Conservation (phyloP, 2,888 invertebrate species). For the Ryuthela nishihirai region DNA sequence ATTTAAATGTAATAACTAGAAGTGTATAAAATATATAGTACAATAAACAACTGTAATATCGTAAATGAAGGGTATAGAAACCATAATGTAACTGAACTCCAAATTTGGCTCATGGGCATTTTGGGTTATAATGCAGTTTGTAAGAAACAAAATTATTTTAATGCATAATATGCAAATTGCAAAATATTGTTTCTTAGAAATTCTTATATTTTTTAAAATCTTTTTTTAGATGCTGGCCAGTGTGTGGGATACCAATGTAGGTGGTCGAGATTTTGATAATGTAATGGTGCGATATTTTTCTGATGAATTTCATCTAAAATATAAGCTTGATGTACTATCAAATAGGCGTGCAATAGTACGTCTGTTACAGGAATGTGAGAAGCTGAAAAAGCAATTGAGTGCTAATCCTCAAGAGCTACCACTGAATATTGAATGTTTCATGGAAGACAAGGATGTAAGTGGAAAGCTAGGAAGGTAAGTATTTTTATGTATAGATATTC, state of each 20-base stretch:
- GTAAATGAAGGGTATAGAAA: too few species aligned
- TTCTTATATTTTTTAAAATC: too few species aligned
- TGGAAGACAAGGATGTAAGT: constrained; percentile 94
- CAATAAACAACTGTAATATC: too few species aligned
- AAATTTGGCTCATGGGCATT: too few species aligned
- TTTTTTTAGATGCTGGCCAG: constrained; percentile 72
- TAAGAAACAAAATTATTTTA: too few species aligned
- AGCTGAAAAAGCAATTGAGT: constrained; percentile 98
- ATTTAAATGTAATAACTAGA: too few species aligned
- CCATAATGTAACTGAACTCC: too few species aligned
- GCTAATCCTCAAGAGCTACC: constrained; percentile 96
- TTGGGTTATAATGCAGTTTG: too few species aligned
- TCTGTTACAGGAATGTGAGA: constrained; percentile 88
- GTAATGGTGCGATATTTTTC: constrained; percentile 82
- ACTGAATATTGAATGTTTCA: constrained; percentile 95
- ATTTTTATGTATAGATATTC: not conserved
- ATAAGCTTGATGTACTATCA: constrained; percentile 77
- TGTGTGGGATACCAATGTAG: constrained; percentile 76
- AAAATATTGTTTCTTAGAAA: too few species aligned
- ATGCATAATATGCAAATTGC: too few species aligned
- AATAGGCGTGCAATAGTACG: constrained; percentile 83
- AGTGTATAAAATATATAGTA: too few species aligned
- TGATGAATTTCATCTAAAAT: constrained; percentile 79
- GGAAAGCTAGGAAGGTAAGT: constrained; percentile 61
- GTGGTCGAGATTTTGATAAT: constrained; percentile 89